phyloP scores from a whole-genome alignment of 2,113 vertebrate genomes.

The Corapipo altera region DNA sequence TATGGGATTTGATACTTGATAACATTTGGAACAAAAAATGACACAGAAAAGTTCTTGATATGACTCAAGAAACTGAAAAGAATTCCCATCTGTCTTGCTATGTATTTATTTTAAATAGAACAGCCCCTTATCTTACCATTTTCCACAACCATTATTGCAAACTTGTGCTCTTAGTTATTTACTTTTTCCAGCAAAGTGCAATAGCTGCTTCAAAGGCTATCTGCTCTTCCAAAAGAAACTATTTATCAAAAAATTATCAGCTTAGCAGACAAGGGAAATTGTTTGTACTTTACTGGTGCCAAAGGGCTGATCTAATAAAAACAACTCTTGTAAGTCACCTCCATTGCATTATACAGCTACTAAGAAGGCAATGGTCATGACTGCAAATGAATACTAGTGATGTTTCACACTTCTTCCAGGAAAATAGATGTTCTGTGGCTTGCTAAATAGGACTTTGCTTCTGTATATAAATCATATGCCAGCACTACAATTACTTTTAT shows the following conservation, averaged over 20 bases:
- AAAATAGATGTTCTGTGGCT: background rate
- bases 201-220: background rate
- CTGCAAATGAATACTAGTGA: background rate
- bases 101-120: background rate
- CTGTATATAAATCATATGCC: background rate
- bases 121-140: background rate
- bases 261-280: background rate
- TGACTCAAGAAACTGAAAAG: background rate
- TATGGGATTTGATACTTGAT: background rate
- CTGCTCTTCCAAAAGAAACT: background rate
- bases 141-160: background rate
- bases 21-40: background rate
- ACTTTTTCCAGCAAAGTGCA: background rate
- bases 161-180: background rate
- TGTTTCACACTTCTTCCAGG: background rate
- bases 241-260: conserved; percentile 30
- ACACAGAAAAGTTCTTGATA: background rate
- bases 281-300: background rate
- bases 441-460: background rate
- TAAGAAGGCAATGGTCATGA: background rate
- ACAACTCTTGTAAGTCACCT: background rate
- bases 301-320: conserved; percentile 15
- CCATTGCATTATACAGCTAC: background rate
- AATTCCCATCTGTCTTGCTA: background rate
- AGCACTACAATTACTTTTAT: background rate